Conservation (phyloP, 2,797 vertebrate species). For the Streptopelia turtur region DNA sequence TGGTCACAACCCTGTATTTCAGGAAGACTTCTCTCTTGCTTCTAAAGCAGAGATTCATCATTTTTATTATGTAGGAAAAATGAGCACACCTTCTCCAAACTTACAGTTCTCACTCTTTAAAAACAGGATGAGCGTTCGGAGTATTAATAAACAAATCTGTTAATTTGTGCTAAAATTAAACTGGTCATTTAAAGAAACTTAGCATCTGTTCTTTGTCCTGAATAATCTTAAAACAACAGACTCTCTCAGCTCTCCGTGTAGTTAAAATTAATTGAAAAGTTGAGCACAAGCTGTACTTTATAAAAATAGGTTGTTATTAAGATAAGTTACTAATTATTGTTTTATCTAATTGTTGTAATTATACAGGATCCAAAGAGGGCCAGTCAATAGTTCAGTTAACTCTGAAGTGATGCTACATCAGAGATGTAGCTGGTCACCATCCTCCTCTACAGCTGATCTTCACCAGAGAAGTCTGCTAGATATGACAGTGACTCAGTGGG, state of each 20-base stretch:
- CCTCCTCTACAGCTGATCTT: neutral
- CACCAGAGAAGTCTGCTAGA: neutral
- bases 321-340: conserved; percentile 17
- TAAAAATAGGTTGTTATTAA: conserved; percentile 24
- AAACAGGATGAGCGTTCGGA: neutral
- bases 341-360: conserved; percentile 20
- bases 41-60: neutral
- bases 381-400: neutral
- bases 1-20: neutral
- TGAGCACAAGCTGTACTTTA: neutral
- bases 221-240: conserved; percentile 40
- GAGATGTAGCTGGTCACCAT: neutral
- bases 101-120: neutral
- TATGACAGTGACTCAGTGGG: neutral
- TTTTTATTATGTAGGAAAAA: neutral
- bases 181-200: conserved; percentile 25
- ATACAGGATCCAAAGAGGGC: neutral
- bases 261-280: conserved; percentile 34
- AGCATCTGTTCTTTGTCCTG: conserved; percentile 47
- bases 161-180: conserved; percentile 46
- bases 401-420: neutral
- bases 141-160: conserved; percentile 31
- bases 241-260: neutral
- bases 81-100: neutral
- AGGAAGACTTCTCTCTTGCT: neutral